Evolutionary conservation across 2,888 invertebrate species (phyloP).

Genomic region (Eulithis testata): DNA sequence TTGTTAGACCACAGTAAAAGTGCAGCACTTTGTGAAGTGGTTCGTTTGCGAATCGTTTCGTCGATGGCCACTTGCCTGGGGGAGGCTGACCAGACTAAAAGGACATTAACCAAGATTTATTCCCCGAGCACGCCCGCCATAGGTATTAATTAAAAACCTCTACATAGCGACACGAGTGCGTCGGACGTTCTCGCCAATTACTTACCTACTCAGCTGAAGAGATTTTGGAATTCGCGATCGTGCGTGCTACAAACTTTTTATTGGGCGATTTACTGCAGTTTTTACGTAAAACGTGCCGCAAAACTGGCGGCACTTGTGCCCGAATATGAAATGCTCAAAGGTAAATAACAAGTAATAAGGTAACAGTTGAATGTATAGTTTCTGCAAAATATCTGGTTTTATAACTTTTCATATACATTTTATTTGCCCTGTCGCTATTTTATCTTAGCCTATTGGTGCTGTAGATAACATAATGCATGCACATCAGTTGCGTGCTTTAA

Average conservation of each 20-base stretch:
- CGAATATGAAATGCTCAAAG: no score
- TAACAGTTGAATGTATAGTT: no score
- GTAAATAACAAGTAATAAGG: no score
- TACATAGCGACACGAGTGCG: conserved; percentile 63
- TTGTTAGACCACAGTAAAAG: no score
- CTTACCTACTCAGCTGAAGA: conserved; percentile 54
- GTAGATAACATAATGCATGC: no score
- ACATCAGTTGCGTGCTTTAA: background rate
- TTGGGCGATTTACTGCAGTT: conserved; percentile 18
- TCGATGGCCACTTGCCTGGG: conserved; percentile 21
- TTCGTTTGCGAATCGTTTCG: background rate
- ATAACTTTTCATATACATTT: no score
- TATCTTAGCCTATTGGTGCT: background rate
- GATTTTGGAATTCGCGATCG: conserved; percentile 32
- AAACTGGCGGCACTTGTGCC: background rate
- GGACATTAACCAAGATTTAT: conserved; percentile 84
- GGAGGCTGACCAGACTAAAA: conserved; percentile 69
- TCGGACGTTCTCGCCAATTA: conserved; percentile 59
- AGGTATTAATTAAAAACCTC: conserved; percentile 81
- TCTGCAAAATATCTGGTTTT: no score
- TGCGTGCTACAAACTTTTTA: conserved; percentile 24
- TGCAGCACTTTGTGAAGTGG: no score
- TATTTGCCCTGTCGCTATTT: no score
- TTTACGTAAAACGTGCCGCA: conserved; percentile 6
- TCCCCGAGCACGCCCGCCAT: conserved; percentile 57